Evolutionary conservation across 2,797 vertebrate species (phyloP), one percentile per base, ranked within the genome.

Genomic region (Dromococcyx pavoninus): DNA sequence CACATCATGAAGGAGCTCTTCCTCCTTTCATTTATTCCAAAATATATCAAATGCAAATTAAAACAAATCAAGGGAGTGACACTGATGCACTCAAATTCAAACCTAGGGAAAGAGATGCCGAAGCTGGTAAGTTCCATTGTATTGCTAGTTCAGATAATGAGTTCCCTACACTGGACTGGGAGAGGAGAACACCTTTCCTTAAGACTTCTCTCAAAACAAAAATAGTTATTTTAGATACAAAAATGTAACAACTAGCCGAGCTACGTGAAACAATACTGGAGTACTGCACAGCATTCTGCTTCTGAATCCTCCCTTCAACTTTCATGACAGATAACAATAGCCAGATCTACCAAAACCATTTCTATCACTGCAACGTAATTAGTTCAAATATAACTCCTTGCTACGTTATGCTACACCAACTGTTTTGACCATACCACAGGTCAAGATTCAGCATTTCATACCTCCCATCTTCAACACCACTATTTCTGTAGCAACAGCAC

Each of bases 271-370:
- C 9, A 84, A 44, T 10, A n/a, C 4, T 7, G 14, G 13, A 75
- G 7, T 54, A 54, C 5, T 5, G 6, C 8, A 44, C 17, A 44
- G 14, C 16, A 41, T 43, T 41, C 16, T 46, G 21, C 9, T 74
- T 12, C 35, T 65, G 37, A 65, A 69, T 39, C 12, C 9, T 44
- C 12, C 6, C 2, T 5, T 24, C 65, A 74, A 6, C 16, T 46
- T 86, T 35, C 32, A 11, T 1, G 2, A 64, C 19, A 43, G 21
- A 7, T 33, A 35, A 35, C 1, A 2, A 44, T 0, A 72, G 11
- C 8, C 54, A 90, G 8, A 33, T 54, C 77, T 71, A 71, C 51
- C 51, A 51, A 84, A 80, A 51, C 3, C 5, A 17, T 66, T 79
- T 43, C 50, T 44, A 71, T 32, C 9, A 37, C 8, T 35, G 17